Evolutionary conservation across 2,888 invertebrate species (phyloP).

Genomic region (Camponotus fellah): DNA sequence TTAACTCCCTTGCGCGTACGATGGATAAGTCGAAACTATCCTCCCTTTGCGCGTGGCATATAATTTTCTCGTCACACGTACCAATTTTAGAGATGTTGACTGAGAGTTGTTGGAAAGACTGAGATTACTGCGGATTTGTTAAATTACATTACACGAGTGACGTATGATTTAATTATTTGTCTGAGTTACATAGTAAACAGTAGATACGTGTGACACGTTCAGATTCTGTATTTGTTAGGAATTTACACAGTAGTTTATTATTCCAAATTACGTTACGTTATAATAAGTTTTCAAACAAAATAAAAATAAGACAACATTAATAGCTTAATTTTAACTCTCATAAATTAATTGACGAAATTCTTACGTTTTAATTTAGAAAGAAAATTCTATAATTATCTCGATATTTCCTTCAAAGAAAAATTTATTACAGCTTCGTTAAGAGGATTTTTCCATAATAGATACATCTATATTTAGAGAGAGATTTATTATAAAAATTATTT

Average conservation of each 20-base stretch:
- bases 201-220: conserved; percentile 3
- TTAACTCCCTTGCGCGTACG: conserved; percentile 22
- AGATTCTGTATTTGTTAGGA: not conserved
- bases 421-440: not conserved
- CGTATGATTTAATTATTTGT: conserved; percentile 28
- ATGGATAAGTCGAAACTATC: conserved; percentile 14
- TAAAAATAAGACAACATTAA: not conserved
- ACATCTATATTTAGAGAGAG: not conserved
- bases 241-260: not conserved
- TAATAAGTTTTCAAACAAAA: not conserved
- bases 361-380: not conserved
- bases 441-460: not conserved
- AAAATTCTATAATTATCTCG: not conserved
- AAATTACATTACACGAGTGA: conserved; percentile 18
- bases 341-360: not conserved
- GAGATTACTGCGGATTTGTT: conserved; percentile 38
- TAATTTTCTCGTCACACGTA: conserved; percentile 51
- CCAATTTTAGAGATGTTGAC: conserved; percentile 40
- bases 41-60: not conserved
- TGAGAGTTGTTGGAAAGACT: not conserved
- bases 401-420: not conserved
- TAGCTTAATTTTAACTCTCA: not conserved
- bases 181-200: conserved; percentile 14
- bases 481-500: not conserved
- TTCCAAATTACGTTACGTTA: not conserved